A percentile compares a stretch with the other conserved stretches of the same genome.
These are phyloP conservation scores for Cephalopterus ornatus DNA, from an alignment of 2,113 vertebrate genomes.

Conservation along the genomic window DNA sequence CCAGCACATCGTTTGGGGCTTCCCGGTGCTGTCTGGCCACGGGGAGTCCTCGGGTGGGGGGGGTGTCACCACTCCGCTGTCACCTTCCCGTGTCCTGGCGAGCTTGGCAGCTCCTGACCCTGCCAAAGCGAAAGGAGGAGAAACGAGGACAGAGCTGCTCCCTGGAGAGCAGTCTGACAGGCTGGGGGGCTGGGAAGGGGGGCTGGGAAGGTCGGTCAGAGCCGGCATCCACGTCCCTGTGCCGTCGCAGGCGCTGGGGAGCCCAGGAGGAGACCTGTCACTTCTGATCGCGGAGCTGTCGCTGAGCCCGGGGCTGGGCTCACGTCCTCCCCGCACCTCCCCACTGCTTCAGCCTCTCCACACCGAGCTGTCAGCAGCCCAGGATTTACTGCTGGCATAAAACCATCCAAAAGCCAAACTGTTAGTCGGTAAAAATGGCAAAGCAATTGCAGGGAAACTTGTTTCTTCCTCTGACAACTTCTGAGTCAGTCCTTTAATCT, in stretches of 20 bases:
- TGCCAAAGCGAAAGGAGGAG: background rate
- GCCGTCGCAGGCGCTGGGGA: background rate
- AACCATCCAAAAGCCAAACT: slow-evolving; percentile 4
- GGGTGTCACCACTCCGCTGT: background rate
- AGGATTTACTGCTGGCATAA: slow-evolving; percentile 13
- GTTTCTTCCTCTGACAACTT: slow-evolving; percentile 39
- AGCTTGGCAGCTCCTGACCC: background rate
- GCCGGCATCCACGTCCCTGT: background rate
- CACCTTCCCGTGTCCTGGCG: background rate
- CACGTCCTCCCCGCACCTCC: background rate
- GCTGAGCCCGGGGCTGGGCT: background rate
- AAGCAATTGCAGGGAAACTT: background rate
- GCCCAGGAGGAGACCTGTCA: slow-evolving; percentile 16
- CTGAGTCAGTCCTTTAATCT: slow-evolving; percentile 56
- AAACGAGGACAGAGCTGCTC: background rate
- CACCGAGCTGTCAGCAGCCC: background rate
- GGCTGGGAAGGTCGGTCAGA: background rate
- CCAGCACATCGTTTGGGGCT: rapidly evolving
- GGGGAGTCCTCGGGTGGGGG: background rate
- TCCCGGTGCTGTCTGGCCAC: rapidly evolving
- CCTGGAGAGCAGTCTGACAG: background rate
- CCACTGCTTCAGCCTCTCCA: background rate
- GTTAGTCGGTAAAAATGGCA: background rate
- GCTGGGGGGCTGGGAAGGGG: background rate
- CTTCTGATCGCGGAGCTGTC: background rate